phyloP scores from a whole-genome alignment of 1,140 invertebrate species.

The Zaprionus ornatus region DNA sequence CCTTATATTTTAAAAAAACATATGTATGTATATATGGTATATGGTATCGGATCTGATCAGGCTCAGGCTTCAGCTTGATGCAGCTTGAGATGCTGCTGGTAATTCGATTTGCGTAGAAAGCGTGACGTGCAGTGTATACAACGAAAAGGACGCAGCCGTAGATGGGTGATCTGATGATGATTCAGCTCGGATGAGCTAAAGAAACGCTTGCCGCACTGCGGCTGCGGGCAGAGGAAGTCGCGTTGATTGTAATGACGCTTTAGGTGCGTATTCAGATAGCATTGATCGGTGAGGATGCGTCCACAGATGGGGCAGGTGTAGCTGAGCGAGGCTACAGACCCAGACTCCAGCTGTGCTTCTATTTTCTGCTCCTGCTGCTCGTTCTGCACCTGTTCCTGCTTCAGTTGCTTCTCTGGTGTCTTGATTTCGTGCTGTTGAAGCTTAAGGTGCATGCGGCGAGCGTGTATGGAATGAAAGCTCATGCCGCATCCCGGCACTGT shows the following conservation, averaged over 20 bases:
- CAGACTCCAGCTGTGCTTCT: not conserved
- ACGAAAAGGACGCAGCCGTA: slow-evolving; percentile 90
- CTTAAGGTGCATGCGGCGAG: slow-evolving; percentile 64
- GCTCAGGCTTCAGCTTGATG: slow-evolving; percentile 84
- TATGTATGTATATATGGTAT: not conserved
- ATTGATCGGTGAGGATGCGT: slow-evolving; percentile 65
- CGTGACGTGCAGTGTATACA: slow-evolving; percentile 89
- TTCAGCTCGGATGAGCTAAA: slow-evolving; percentile 73
- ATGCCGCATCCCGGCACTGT: slow-evolving; percentile 23
- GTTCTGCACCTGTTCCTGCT: not conserved
- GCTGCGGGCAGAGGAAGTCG: slow-evolving; percentile 50
- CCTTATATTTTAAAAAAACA: slow-evolving; percentile 50
- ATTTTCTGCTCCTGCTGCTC: not conserved
- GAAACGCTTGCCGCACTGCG: slow-evolving; percentile 63
- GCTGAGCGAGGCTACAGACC: slow-evolving; percentile 29
- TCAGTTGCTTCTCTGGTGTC: not conserved
- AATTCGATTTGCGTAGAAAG: slow-evolving; percentile 93
- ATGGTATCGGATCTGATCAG: not conserved
- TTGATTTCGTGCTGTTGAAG: slow-evolving; percentile 35
- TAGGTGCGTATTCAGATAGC: slow-evolving; percentile 68
- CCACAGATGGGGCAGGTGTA: slow-evolving; percentile 68
- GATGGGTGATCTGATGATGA: slow-evolving; percentile 89
- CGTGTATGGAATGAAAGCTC: slow-evolving; percentile 70
- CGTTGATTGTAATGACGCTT: slow-evolving; percentile 73
- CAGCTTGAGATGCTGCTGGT: slow-evolving; percentile 92